Conservation (phyloP, 1,140 invertebrate species). For the Chironomus tepperi region DNA sequence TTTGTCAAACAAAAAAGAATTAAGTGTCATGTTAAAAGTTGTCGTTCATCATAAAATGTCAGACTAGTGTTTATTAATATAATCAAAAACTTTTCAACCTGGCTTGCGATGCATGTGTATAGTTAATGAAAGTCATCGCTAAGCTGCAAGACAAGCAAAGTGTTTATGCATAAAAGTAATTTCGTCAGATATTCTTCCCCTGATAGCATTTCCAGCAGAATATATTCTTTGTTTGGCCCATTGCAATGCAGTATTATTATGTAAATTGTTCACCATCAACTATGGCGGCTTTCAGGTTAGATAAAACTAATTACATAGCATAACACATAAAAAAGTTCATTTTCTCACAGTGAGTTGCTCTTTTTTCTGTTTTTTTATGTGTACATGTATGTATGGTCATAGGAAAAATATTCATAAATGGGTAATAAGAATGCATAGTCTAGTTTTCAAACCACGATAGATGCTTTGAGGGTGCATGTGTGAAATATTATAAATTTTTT, state of each 20-base stretch:
- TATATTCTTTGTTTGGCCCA: neutral
- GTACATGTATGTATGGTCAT: no score
- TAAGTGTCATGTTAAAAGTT: no score
- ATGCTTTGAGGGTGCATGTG: no score
- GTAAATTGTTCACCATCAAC: constrained; percentile 1
- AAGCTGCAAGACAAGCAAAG: neutral
- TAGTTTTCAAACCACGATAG: no score
- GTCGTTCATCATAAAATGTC: no score
- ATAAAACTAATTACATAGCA: neutral
- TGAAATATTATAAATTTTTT: no score
- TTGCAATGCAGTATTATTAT: neutral
- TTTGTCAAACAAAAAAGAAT: no score
- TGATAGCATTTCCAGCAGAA: neutral
- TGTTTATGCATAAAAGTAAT: neutral
- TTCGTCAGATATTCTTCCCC: neutral
- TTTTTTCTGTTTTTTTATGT: no score
- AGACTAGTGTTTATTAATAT: no score
- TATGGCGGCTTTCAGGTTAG: neutral
- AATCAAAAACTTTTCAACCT: no score
- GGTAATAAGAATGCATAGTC: neutral
- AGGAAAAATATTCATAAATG: neutral
- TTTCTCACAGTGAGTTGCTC: neutral
- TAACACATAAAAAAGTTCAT: neutral
- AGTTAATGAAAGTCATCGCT: no score
- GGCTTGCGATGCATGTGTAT: no score